A percentile compares a stretch with the other conserved stretches of the same genome.
phyloP scores from a whole-genome alignment of 2,113 vertebrate genomes.

The Lampris incognitus region DNA sequence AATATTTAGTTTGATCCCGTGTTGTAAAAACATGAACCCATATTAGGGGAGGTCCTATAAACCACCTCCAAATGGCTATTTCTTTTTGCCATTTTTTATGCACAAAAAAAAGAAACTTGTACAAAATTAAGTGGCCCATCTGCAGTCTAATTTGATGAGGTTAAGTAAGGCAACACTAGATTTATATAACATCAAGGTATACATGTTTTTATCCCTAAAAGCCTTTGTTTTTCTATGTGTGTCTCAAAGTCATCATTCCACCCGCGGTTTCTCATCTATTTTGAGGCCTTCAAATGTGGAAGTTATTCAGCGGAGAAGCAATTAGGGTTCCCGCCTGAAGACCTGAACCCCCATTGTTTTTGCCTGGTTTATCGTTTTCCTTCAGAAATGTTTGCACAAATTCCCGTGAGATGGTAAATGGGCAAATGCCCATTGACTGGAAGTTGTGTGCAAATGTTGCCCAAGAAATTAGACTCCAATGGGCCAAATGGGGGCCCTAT shows the following conservation, averaged over 20 bases:
- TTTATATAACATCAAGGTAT: too few relatives aligned
- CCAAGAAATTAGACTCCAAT: too few relatives aligned
- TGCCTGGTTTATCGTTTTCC: too few relatives aligned
- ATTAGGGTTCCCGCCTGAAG: background rate
- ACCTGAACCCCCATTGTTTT: too few relatives aligned
- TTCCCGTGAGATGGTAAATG: too few relatives aligned
- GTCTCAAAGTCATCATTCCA: background rate
- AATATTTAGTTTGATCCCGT: conserved; percentile 47
- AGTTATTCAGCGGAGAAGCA: conserved; percentile 22
- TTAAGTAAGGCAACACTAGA: too few relatives aligned
- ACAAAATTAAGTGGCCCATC: conserved; percentile 9
- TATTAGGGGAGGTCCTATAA: conserved; percentile 16
- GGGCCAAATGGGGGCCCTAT: too few relatives aligned
- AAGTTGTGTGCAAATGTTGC: too few relatives aligned
- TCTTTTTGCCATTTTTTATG: conserved; percentile 33
- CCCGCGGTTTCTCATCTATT: background rate
- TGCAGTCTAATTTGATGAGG: background rate
- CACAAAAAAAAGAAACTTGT: background rate
- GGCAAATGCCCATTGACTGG: too few relatives aligned
- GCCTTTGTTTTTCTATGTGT: background rate
- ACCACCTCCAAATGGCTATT: conserved; percentile 24
- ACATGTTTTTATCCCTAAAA: too few relatives aligned
- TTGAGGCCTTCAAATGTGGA: conserved; percentile 15
- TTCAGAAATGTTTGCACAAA: too few relatives aligned
- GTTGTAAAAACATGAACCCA: conserved; percentile 27